phyloP scores from a whole-genome alignment of 2,888 invertebrate genomes.

The Drosophila robusta region DNA sequence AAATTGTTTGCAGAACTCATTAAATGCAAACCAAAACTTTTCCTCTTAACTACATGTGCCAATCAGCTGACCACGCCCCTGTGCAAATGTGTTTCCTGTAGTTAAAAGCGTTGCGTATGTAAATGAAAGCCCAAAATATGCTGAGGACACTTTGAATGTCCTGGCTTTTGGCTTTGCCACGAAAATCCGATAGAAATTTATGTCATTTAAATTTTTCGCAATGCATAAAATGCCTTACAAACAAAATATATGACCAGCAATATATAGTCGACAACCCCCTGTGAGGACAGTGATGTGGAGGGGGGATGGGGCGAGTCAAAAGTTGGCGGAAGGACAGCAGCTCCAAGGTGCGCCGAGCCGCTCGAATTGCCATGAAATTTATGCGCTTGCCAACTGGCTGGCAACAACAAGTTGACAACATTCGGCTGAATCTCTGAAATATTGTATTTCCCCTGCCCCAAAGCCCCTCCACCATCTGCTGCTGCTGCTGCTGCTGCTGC shows the following conservation, averaged over 20 bases:
- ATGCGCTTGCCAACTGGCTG: slow-evolving; percentile 69
- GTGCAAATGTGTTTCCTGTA: slow-evolving; percentile 9
- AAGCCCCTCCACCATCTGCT: background rate
- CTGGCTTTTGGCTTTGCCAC: slow-evolving; percentile 25
- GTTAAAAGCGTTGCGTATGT: slow-evolving; percentile 31
- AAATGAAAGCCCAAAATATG: slow-evolving; percentile 55
- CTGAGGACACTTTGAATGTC: slow-evolving; percentile 35
- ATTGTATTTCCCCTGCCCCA: slow-evolving; percentile 49
- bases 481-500: background rate
- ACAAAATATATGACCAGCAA: slow-evolving; percentile 68
- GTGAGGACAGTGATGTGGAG: background rate
- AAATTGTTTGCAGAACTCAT: background rate
- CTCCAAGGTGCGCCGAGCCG: slow-evolving; percentile 63
- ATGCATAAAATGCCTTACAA: slow-evolving; percentile 73
- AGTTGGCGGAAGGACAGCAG: slow-evolving; percentile 23
- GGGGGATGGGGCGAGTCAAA: slow-evolving; percentile 1
- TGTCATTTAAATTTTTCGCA: slow-evolving; percentile 72
- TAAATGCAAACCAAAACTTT: slow-evolving; percentile 7
- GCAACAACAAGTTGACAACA: slow-evolving; percentile 67
- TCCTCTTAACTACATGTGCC: background rate
- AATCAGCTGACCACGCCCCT: slow-evolving; percentile 6
- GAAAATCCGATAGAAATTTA: slow-evolving; percentile 76
- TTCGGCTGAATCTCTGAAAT: slow-evolving; percentile 61
- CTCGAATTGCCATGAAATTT: slow-evolving; percentile 69
- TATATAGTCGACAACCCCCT: slow-evolving; percentile 37